Base-by-base conservation (phyloP, 2,888 invertebrate genomes). In the Anoncus sp. region DNA sequence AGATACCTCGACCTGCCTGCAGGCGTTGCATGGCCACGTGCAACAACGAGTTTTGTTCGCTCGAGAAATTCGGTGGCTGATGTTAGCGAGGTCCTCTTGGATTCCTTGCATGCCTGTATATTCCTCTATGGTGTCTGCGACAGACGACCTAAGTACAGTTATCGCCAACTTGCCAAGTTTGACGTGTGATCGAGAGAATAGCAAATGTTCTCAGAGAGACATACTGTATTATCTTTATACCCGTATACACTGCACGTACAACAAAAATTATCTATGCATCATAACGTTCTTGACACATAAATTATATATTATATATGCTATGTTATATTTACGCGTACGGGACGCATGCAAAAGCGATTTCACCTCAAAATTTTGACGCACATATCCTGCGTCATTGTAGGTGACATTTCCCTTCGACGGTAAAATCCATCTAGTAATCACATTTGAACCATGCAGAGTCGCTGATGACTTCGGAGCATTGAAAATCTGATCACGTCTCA, bases 111-210 rank as follows among this genome's bases (percentile, higher is more conserved):
- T 14, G n/a, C 31, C 14, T 9, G 31, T 57, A 14, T 27, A n/a
- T 67, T 24, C 5, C 18, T 47, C 51, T 38, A 55, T 55, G 82
- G 69, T 77, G 77, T 66, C 78, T 72, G n/a, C 12, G 22, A n/a
- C 14, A 55, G 22, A 55, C 60, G 60, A 59, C 31, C 51, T 49
- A 74, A 66, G 66, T 49, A 77, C 77, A 65, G 63, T 77, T 77
- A 77, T 77, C 77, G 59, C 63, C 59, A 69, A 73, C 69, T 77
- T 69, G 69, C n/a, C 45, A 65, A 77, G 49, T 77, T 77, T 63
- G 73, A 77, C 77, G 77, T 31, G 31, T 51, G 62, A 57, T 43
- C 47, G 31, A 45, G 55, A 40, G 40, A 43, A 10, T 22, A 49
- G 47, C 40, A 49, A 63, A 27, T 43, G 49, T 59, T 69, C 43